These are phyloP conservation scores for Athene noctua DNA, from an alignment of 2,113 vertebrate species.

Conservation along the genomic window DNA sequence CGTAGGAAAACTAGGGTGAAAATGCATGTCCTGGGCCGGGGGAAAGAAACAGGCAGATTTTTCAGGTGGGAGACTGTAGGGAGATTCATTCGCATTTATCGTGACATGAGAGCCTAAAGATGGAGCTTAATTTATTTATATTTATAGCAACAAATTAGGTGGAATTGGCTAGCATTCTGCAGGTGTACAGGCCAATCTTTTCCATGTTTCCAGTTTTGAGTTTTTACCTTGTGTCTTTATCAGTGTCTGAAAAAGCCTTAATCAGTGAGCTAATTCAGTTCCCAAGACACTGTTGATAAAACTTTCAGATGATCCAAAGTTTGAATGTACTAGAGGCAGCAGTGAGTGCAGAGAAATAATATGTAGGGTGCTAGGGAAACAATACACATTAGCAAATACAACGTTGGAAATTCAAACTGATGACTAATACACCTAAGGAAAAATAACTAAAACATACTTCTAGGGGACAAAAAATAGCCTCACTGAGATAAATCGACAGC, in stretches of 20 bases:
- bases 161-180: background rate
- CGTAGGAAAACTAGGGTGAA: background rate
- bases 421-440: background rate
- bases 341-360: background rate
- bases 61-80: background rate
- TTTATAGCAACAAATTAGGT: background rate
- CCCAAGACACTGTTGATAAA: background rate
- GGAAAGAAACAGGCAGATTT: background rate
- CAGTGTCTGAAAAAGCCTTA: background rate
- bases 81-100: background rate
- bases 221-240: background rate
- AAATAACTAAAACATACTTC: background rate
- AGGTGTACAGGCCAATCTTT: background rate
- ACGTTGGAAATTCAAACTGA: background rate
- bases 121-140: background rate
- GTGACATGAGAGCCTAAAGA: background rate
- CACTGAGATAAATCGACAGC: background rate
- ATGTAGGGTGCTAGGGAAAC: background rate
- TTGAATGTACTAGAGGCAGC: background rate
- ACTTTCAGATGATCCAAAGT: background rate
- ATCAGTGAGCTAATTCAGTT: background rate
- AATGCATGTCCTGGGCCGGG: background rate
- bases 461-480: background rate
- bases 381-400: background rate
- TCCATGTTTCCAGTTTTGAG: background rate